Percentiles rank a stretch among this genome's conserved stretches.
Conservation (phyloP, 2,113 vertebrate species). For the Corynorhinus townsendii region DNA sequence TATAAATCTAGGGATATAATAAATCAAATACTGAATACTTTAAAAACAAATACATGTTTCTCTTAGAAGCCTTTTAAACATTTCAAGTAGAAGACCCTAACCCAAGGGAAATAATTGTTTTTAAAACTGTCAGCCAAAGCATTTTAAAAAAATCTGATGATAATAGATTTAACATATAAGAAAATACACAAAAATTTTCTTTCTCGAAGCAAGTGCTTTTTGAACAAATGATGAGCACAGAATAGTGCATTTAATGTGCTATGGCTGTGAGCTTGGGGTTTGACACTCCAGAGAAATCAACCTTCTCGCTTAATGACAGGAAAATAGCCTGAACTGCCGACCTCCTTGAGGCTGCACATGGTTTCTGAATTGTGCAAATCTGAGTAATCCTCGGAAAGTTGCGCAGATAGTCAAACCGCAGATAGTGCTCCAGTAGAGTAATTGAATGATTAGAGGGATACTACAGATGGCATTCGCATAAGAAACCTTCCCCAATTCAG, state of each 20-base stretch:
- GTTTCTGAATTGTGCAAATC: neutral
- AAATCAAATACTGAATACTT: slow-evolving; percentile 9
- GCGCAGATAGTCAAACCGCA: neutral
- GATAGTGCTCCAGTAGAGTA: neutral
- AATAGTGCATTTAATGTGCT: neutral
- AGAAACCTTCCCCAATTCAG: slow-evolving; percentile 20
- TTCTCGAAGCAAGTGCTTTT: neutral
- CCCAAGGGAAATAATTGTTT: slow-evolving; percentile 4
- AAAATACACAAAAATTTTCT: neutral
- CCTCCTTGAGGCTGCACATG: neutral
- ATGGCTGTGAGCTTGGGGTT: neutral
- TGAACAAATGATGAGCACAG: neutral
- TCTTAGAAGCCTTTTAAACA: slow-evolving; percentile 25
- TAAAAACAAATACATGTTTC: slow-evolving; percentile 27
- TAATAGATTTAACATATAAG: neutral
- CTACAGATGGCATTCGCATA: neutral
- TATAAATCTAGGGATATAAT: neutral
- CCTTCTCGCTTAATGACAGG: neutral
- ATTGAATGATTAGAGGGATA: neutral
- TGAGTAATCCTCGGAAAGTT: neutral
- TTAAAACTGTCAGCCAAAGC: neutral
- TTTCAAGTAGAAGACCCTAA: slow-evolving; percentile 26
- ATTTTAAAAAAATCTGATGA: neutral
- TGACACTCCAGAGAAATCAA: neutral
- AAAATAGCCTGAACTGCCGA: neutral